phyloP scores from a whole-genome alignment of 2,113 vertebrate genomes.

The Triplophysa siluroides region DNA sequence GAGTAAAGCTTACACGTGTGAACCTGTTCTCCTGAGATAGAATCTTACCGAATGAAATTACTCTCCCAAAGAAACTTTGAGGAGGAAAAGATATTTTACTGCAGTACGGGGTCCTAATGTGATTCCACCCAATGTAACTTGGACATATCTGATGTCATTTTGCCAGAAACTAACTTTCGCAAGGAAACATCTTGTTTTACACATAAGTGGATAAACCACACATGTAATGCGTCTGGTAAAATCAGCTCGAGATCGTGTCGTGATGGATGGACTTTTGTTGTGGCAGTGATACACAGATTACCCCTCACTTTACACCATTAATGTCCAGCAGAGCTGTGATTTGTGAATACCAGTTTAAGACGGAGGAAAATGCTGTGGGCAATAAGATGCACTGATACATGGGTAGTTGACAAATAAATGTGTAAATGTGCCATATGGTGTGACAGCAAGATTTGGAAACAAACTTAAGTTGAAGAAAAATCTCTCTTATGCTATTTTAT shows the following conservation, averaged over 20 bases:
- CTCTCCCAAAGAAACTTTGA: neutral
- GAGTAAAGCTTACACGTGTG: neutral
- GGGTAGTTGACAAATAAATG: no score
- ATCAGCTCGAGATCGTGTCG: slow-evolving; percentile 34
- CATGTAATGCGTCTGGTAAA: slow-evolving; percentile 35
- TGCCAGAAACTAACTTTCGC: neutral
- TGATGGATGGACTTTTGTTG: slow-evolving; percentile 40
- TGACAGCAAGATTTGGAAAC: no score
- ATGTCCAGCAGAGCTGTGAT: neutral
- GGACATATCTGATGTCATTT: slow-evolving; percentile 42
- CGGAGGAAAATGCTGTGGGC: slow-evolving; percentile 4
- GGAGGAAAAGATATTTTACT: slow-evolving; percentile 14
- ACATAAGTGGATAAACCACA: slow-evolving; percentile 50
- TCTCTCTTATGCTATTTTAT: no score
- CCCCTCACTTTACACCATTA: slow-evolving; percentile 38
- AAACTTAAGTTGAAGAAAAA: no score
- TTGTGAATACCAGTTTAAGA: neutral
- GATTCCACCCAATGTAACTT: slow-evolving; percentile 26
- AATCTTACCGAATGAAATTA: slow-evolving; percentile 14
- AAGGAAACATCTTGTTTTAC: slow-evolving; percentile 53
- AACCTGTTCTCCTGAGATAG: neutral
- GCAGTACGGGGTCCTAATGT: slow-evolving; percentile 26
- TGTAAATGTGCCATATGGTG: no score
- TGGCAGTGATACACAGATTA: slow-evolving; percentile 44
- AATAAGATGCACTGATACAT: neutral